Base-by-base conservation (phyloP, 2,797 vertebrate genomes). In the Taeniopygia guttata region DNA sequence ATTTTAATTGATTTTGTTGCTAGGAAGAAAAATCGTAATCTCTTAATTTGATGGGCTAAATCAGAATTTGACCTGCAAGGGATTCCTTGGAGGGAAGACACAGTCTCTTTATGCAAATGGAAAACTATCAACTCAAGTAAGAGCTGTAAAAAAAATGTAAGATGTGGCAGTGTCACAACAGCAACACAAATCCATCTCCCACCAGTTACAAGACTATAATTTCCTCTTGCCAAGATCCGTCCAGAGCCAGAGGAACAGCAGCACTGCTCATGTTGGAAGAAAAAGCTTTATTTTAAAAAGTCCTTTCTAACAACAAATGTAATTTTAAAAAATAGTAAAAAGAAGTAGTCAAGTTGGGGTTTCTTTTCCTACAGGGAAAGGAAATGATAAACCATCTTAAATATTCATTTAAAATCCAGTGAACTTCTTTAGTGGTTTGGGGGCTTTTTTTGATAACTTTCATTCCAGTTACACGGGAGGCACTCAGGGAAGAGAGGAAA, bases 271-370 rank as follows among this genome's bases (percentile, higher is more conserved):
- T 5, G 13, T 84, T 62, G 54, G 83, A 96, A 95, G 45, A 42
- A 89, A 94, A 89, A 93, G n/a, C 81, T 95, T 95, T 95, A 95
- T 79, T 97, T 96, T 70, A 83, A 81, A 93, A 95, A 92, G 89
- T 83, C 68, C 45, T 92, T 89, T 95, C 93, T 96, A 95, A 94
- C 87, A 95, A 91, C 79, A 89, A 84, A 93, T 54, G 86, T 89
- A 63, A 51, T 30, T 79, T 93, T 93, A 80, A 58, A 93, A 95
- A 95, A 89, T 51, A 82, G 60, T 92, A 95, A 92, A 89, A 96
- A 85, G 87, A 40, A 85, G 76, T 60, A 87, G 56, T 64, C 36
- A 16, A 36, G 11, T 48, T 30, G 51, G 7, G 5, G 2, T 12
- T 52, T 60, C 70, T 86, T 84, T 78, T 90, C 62, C 89, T 85